Base-by-base conservation (phyloP, 2,113 vertebrate species). In the Empidonax traillii region DNA sequence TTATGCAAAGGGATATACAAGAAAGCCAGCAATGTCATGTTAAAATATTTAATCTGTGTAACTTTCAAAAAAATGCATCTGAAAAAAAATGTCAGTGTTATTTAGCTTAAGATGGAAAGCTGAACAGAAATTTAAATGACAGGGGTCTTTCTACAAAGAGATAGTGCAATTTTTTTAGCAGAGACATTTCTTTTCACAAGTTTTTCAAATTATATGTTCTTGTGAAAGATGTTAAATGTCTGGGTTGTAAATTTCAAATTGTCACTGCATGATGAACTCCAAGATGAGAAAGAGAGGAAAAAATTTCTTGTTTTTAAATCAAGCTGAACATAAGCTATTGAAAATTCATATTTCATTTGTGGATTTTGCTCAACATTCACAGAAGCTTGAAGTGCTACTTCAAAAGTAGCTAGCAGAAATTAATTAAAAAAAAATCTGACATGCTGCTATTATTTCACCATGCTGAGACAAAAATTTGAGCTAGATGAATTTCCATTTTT, bases 141-240 rank as follows among this genome's bases (percentile, higher is more conserved):
- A 87, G 91, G 82, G 92, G 91, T 96, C 96, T 97, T 91, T 96
- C 96, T 94, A 97, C 87, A 95, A 96, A 97, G 85, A 97, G 94
- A 96, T 77, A 93, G 95, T 96, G 90, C 96, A 37, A 52, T 78
- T 97, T 96, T 44, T 97, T 96, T 63, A 79, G 71, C 56, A 93
- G 94, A 97, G 96, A 96, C 93, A 96, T 96, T 97, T 96, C 95
- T 97, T 96, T 97, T 97, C 91, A 96, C 96, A 91, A 92, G 96
- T 97, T 98, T 98, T 98, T 97, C 97, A 98, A 96, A 98, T 97
- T 97, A 96, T 96, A 97, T 97, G 95, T 97, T 97, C 97, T 97
- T 91, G 97, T 96, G 97, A 97, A 98, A 91, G 88, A 91, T 87
- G 89, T 95, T 97, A 97, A 97, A 95, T 93, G 95, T 96, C 94